A percentile compares a stretch with the other conserved stretches of the same genome.
These are phyloP conservation scores for Catharus fuscescens DNA, from an alignment of 2,113 vertebrate species.

Conservation along the genomic window DNA sequence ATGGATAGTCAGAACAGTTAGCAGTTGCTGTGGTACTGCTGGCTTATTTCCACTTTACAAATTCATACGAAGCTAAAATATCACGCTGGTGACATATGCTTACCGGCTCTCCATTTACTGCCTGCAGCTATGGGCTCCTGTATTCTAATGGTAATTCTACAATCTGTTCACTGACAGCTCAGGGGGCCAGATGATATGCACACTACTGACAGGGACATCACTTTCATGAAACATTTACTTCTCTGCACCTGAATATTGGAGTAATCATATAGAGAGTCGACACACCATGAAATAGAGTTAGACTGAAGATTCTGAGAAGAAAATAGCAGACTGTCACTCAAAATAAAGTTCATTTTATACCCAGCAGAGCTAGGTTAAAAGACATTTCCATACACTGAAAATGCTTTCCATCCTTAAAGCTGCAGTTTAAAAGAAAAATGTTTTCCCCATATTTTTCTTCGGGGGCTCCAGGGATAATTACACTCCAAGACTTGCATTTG, in stretches of 20 bases:
- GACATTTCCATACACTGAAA: slow-evolving; percentile 43
- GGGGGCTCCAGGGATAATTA: background rate
- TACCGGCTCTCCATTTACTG: slow-evolving; percentile 80
- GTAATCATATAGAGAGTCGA: slow-evolving; percentile 84
- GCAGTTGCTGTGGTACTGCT: slow-evolving; percentile 74
- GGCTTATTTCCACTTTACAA: slow-evolving; percentile 82
- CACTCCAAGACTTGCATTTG: background rate
- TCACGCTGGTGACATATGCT: slow-evolving; percentile 85
- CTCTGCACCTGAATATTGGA: slow-evolving; percentile 87
- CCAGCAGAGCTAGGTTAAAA: slow-evolving; percentile 67
- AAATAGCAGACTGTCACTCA: slow-evolving; percentile 81
- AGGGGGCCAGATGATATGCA: slow-evolving; percentile 79
- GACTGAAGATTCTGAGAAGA: slow-evolving; percentile 80
- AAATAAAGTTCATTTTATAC: slow-evolving; percentile 79
- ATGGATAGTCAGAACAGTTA: slow-evolving; percentile 75
- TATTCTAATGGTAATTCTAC: slow-evolving; percentile 88
- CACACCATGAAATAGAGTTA: slow-evolving; percentile 89
- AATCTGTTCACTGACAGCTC: slow-evolving; percentile 88
- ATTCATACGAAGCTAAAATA: slow-evolving; percentile 82
- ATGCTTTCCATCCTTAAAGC: slow-evolving; percentile 19
- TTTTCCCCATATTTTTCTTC: background rate
- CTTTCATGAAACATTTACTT: slow-evolving; percentile 90
- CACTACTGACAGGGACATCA: slow-evolving; percentile 89
- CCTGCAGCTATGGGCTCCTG: slow-evolving; percentile 76
- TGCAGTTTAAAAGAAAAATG: slow-evolving; percentile 10